These are phyloP conservation scores for Drosophila rellima DNA, from an alignment of 2,888 invertebrate species.

Conservation along the genomic window DNA sequence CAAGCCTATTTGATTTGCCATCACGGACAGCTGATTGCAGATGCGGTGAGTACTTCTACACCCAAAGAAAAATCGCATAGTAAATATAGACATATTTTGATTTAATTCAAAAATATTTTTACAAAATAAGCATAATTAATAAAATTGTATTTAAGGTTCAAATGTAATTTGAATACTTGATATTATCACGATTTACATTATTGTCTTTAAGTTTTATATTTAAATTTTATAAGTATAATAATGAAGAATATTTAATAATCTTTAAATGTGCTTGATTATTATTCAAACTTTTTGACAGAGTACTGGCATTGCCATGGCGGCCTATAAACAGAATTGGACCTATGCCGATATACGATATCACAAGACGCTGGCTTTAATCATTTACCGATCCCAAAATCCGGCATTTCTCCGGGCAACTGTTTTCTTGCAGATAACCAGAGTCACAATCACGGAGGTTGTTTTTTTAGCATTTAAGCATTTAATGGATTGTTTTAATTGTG, in stretches of 20 bases:
- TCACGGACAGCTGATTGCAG: slow-evolving; percentile 74
- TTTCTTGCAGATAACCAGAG: slow-evolving; percentile 71
- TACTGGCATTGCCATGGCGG: slow-evolving; percentile 57
- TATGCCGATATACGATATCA: slow-evolving; percentile 72
- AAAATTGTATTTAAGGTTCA: no score
- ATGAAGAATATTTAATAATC: background rate
- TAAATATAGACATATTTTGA: background rate
- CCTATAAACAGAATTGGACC: slow-evolving; percentile 78
- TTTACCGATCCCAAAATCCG: slow-evolving; percentile 72
- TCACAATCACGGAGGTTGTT: slow-evolving; percentile 77
- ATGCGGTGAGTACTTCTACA: slow-evolving; percentile 63
- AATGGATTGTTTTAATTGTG: background rate
- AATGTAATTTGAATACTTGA: no score
- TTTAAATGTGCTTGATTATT: background rate
- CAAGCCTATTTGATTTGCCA: slow-evolving; percentile 81
- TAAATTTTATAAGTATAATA: background rate
- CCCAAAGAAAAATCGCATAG: background rate
- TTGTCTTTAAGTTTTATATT: no score
- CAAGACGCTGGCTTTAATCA: slow-evolving; percentile 71
- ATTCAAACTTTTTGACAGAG: slow-evolving; percentile 51
- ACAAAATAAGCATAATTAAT: no score
- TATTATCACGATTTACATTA: no score
- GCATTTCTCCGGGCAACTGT: slow-evolving; percentile 73
- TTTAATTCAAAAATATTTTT: no score
- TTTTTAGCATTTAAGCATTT: background rate